Base-by-base conservation (phyloP, 2,888 invertebrate species). In the Ctenicera cuprea region DNA sequence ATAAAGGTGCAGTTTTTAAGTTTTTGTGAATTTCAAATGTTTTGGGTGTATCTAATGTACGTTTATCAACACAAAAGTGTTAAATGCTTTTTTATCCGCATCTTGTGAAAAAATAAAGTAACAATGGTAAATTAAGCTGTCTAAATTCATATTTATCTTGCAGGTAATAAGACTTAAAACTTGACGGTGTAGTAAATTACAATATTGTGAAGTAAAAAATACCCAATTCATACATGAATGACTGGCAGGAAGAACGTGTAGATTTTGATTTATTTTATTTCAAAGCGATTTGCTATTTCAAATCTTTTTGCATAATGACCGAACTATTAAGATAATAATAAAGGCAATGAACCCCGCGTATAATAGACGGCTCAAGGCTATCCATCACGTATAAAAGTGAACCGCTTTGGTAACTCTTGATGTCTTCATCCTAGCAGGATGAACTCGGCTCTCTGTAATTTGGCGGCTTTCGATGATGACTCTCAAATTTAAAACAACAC, bases 381-480 rank as follows among this genome's bases (percentile, higher is more conserved):
- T 69, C 59, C 62, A 69, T 69, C 69, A 69, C 48, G 69, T 37
- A 69, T 69, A 61, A 62, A 69, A 59, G 59, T 69, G 38, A 48
- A 61, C 62, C 43, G 41, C 62, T 62, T 45, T 69, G 48, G 61
- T 50, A 62, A 38, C 59, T 61, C 41, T 71, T 71, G 65, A 71
- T 71, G 71, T 71, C 71, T 71, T 65, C 59, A 71, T 71, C 71
- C 22, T 38, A 33, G 57, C 59, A 63, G 71, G 62, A 62, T 62
- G 45, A 62, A 38, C 38, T 38, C 14, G 26, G 22, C 43, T 45
- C 43, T 69, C 69, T 69, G 45, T 69, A 69, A 69, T 69, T 69
- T 69, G 62, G 61, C 61, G 69, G 61, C 50, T 22, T 22, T 38
- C 45, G 62, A 45, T 38, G 48, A 69, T 69, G 69, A 69, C 69